Conservation (phyloP, 53 echinoderm and acorn worm genomes). For the Mesocentrotus franciscanus region DNA sequence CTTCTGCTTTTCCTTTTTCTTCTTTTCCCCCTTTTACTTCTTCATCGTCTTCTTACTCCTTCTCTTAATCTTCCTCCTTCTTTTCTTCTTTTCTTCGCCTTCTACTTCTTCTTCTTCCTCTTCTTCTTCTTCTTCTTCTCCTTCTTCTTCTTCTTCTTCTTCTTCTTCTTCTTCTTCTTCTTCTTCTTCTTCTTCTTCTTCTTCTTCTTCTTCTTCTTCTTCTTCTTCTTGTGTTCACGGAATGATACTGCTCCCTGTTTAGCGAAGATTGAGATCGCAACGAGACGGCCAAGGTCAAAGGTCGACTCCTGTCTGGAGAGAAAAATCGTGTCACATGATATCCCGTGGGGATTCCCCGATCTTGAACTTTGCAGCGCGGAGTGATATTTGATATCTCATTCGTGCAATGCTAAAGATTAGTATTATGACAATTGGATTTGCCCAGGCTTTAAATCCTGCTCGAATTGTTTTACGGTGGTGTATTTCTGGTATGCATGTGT, state of each 20-base stretch:
- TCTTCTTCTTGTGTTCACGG: neutral
- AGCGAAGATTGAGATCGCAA: conserved; percentile 12
- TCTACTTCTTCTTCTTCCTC: neutral
- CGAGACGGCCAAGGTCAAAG: conserved; percentile 1
- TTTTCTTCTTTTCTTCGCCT: no score
- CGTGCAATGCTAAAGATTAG: neutral
- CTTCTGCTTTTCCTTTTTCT: neutral
- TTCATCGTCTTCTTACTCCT: neutral
- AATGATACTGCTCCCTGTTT: neutral
- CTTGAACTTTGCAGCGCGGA: conserved; percentile 12
- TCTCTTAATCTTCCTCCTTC: neutral
- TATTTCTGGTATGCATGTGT: neutral
- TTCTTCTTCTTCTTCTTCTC: neutral
- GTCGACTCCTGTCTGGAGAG: conserved; percentile 36
- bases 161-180: neutral
- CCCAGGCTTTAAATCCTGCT: neutral
- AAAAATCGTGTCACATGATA: neutral
- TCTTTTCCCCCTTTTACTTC: neutral
- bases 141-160: neutral
- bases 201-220: neutral
- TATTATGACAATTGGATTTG: neutral
- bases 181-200: neutral
- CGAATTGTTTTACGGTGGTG: neutral
- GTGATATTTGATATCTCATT: neutral
- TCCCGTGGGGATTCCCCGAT: neutral